Conservation (phyloP, 1,140 invertebrate genomes). For the Coboldia fuscipes region DNA sequence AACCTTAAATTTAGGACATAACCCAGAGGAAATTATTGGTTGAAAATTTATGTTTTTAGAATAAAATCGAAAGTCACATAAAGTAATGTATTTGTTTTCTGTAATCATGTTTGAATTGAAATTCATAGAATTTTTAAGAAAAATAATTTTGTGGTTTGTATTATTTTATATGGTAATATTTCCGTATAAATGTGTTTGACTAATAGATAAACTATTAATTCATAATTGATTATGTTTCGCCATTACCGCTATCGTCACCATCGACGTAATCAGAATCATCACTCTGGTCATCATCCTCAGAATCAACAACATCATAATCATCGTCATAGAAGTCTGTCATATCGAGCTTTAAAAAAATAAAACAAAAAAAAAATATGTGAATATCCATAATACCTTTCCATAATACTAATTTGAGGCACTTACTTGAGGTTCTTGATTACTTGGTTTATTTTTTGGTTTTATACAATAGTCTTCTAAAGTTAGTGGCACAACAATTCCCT, state of each 20-base stretch:
- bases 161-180: too few relatives aligned
- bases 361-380: not conserved
- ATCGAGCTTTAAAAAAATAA: slow-evolving; percentile 32
- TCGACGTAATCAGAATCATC: slow-evolving; percentile 9
- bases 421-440: slow-evolving; percentile 42
- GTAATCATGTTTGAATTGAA: too few relatives aligned
- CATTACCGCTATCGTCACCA: slow-evolving; percentile 19
- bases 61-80: too few relatives aligned
- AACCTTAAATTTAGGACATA: too few relatives aligned
- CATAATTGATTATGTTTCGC: slow-evolving; percentile 17
- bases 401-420: not conserved
- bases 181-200: too few relatives aligned
- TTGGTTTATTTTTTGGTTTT: slow-evolving; percentile 65
- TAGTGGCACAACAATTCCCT: slow-evolving; percentile 88
- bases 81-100: too few relatives aligned
- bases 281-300: slow-evolving; percentile 53
- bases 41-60: too few relatives aligned
- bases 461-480: slow-evolving; percentile 97
- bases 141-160: too few relatives aligned
- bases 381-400: not conserved
- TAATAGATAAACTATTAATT: too few relatives aligned
- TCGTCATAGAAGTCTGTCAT: slow-evolving; percentile 89
- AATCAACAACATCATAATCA: slow-evolving; percentile 63
- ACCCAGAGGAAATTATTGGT: too few relatives aligned
- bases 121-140: too few relatives aligned